These are phyloP conservation scores for Grammomys dolichurus DNA, from an alignment of 2,113 vertebrate species.

Conservation along the genomic window DNA sequence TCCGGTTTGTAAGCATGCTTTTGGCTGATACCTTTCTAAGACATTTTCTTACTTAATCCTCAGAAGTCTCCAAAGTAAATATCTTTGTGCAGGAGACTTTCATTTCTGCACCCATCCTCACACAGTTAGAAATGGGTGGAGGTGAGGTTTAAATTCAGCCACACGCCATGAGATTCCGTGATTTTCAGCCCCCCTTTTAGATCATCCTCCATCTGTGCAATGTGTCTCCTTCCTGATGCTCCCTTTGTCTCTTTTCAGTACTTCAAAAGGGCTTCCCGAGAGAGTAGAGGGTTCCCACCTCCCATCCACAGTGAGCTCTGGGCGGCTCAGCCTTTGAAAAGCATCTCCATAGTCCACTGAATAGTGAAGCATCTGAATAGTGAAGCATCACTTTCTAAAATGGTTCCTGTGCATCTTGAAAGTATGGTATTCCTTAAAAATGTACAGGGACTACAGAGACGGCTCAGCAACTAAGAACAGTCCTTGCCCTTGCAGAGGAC, in stretches of 20 bases:
- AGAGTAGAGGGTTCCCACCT: background rate
- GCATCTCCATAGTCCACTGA: background rate
- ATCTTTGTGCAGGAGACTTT: conserved; percentile 2
- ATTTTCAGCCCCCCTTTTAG: background rate
- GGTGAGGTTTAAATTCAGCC: conserved; percentile 48
- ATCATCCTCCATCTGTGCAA: background rate
- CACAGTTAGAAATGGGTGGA: background rate
- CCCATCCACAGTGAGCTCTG: background rate
- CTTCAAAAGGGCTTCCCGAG: background rate
- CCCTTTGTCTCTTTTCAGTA: background rate
- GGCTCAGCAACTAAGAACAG: background rate
- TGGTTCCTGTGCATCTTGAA: background rate
- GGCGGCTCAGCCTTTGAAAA: background rate
- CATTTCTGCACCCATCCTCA: background rate
- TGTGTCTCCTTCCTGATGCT: conserved; percentile 18
- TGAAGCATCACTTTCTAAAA: conserved; percentile 11
- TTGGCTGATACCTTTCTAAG: background rate
- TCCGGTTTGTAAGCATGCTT: background rate
- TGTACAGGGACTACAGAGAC: background rate
- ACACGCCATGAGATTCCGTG: background rate
- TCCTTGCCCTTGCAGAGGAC: background rate
- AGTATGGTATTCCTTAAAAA: conserved; percentile 23
- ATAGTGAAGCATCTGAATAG: background rate
- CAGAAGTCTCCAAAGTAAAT: background rate
- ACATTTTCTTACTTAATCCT: background rate